Evolutionary conservation across 2,797 vertebrate species (phyloP), one percentile per base, ranked within the genome.

Genomic region (Zalophus californianus): DNA sequence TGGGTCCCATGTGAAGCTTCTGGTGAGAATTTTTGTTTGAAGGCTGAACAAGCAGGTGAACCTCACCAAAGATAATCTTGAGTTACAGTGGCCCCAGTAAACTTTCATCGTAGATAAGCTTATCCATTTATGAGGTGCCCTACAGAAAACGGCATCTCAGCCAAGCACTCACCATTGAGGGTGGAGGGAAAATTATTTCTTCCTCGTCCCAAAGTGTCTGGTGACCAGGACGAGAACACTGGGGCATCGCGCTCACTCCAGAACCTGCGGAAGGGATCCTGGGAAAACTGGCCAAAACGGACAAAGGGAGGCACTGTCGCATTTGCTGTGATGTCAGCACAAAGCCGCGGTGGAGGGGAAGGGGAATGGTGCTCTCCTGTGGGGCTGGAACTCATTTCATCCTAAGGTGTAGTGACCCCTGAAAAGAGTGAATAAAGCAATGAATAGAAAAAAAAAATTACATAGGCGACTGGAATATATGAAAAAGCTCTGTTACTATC

Each of bases 391-490:
- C 20, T 50, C 21, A 3, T 56, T 68, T 44, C 18, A 44, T 50
- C 86, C 35, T 75, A 32, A 91, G 13, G 35, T 48, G 11, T 72
- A 77, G 8, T 7, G 1, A 64, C 9, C 11, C 29, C 9, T 50
- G 38, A 73, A 78, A 58, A 94, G 25, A 70, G 94, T 38, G 29
- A 98, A 97, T 98, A 97, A 98, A 98, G 94, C 93, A 97, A 66
- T 86, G 32, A 91, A 54, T 3, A 94, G 25, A 88, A 38, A 38
- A 38, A 38, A 38, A 38, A 38, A 38, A 38, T 38, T 3, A 38
- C 3, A 38, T 38, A 38, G 25, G 13, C 25, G 75, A 18, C 6
- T 68, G 10, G 4, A 83, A 86, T 18, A 48, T 66, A 54, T 15
- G 15, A 54, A 73, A 41, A 80, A 84, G 4, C 3, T 79, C 27